phyloP scores from a whole-genome alignment of 64 coral and sea anemone genomes.

The Montipora capricornis region DNA sequence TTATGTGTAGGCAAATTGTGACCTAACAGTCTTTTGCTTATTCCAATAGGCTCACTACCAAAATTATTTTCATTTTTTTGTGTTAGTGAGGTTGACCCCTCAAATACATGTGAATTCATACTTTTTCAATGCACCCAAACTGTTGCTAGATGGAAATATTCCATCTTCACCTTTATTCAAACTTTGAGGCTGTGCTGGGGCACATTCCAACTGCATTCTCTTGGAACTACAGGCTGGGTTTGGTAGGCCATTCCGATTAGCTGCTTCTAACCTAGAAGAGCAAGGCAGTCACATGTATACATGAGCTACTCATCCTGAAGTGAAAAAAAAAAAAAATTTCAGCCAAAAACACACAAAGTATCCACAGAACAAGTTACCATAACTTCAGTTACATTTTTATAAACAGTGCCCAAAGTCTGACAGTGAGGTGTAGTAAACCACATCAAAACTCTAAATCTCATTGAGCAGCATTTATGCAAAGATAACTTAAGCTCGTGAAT shows the following conservation, averaged over 20 bases:
- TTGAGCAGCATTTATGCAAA: constrained; percentile 20
- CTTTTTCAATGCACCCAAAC: constrained; percentile 23
- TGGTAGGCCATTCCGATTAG: constrained; percentile 57
- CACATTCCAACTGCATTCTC: constrained; percentile 70
- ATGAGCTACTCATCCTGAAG: constrained; percentile 76
- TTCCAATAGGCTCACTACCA: background rate
- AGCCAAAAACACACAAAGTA: constrained; percentile 50
- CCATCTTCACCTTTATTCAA: constrained; percentile 73
- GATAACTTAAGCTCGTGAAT: constrained; percentile 22
- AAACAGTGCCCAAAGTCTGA: constrained; percentile 17
- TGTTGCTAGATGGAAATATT: constrained; percentile 25
- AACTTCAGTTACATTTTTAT: constrained; percentile 7
- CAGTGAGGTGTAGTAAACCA: background rate
- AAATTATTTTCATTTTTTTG: background rate
- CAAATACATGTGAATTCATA: constrained; percentile 21
- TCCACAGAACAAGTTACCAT: constrained; percentile 43
- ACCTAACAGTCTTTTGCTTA: no score
- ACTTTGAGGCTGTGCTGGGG: constrained; percentile 56
- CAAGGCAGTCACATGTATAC: constrained; percentile 77
- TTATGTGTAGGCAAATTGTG: constrained; percentile 1
- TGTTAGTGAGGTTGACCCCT: constrained; percentile 22
- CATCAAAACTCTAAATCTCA: background rate
- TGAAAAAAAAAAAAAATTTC: constrained; percentile 35
- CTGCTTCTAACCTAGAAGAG: constrained; percentile 80
- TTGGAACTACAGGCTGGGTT: constrained; percentile 76